Evolutionary conservation across 2,797 vertebrate genomes (phyloP).

Genomic region (Tachyglossus aculeatus): DNA sequence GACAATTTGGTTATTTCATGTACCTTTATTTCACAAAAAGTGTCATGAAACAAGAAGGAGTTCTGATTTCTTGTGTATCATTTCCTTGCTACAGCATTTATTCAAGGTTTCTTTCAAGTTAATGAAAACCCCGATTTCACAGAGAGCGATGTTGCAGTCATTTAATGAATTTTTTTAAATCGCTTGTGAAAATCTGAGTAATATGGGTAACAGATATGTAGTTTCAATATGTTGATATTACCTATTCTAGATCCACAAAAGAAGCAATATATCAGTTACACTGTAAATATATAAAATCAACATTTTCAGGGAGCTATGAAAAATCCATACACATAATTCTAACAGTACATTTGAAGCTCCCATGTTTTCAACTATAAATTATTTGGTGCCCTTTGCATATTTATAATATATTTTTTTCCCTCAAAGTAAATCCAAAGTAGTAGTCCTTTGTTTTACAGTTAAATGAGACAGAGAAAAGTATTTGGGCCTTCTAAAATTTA

Average conservation of each 20-base stretch:
- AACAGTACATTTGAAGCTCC: too few species aligned
- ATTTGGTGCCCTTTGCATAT: too few species aligned
- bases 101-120: background rate
- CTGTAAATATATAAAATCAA: too few species aligned
- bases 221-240: background rate
- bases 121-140: conserved; percentile 1
- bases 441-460: too few species aligned
- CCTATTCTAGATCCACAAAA: background rate
- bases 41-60: background rate
- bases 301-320: too few species aligned
- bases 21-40: conserved; percentile 45
- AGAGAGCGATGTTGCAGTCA: background rate
- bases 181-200: background rate
- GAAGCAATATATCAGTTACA: background rate
- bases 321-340: too few species aligned
- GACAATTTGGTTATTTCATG: conserved; percentile 4
- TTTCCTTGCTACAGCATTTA: background rate
- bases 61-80: conserved; percentile 11
- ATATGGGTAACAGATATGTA: background rate
- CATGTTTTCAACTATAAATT: too few species aligned
- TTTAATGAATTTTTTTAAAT: background rate
- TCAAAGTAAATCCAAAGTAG: too few species aligned
- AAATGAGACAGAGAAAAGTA: too few species aligned
- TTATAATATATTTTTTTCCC: too few species aligned
- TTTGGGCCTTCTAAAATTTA: too few species aligned